Conservation (phyloP, 2,797 vertebrate genomes). For the Myiotriccus ornatus region DNA sequence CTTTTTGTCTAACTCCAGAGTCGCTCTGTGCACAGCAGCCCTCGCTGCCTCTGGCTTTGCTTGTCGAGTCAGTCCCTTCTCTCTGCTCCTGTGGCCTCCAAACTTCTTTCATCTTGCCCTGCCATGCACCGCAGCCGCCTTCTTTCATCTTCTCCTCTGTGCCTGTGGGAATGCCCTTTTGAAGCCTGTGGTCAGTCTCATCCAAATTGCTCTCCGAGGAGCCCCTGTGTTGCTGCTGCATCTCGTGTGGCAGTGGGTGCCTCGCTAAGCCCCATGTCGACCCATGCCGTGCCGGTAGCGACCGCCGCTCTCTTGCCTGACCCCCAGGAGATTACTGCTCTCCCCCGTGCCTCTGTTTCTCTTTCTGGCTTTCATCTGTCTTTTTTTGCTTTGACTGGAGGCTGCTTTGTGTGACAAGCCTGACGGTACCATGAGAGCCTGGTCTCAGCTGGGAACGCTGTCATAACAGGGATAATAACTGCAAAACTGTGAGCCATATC, state of each 20-base stretch:
- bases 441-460: not conserved
- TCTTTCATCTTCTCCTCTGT: not conserved
- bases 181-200: fast-evolving
- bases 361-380: not conserved
- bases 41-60: not conserved
- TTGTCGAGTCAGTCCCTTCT: not conserved
- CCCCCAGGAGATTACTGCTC: not conserved
- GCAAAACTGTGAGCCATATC: not conserved
- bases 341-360: not conserved
- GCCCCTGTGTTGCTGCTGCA: fast-evolving
- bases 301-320: not conserved
- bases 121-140: fast-evolving
- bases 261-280: fast-evolving
- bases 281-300: fast-evolving
- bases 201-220: fast-evolving
- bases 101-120: not conserved
- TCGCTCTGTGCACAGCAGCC: fast-evolving
- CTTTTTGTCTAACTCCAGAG: fast-evolving
- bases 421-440: fast-evolving
- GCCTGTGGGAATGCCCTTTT: not conserved
- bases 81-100: not conserved
- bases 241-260: fast-evolving
- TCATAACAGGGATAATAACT: fast-evolving
- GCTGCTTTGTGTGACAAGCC: not conserved
- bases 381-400: not conserved